These are phyloP conservation scores for Nemotelus pantherinus DNA, from an alignment of 2,888 invertebrate genomes.

Conservation along the genomic window DNA sequence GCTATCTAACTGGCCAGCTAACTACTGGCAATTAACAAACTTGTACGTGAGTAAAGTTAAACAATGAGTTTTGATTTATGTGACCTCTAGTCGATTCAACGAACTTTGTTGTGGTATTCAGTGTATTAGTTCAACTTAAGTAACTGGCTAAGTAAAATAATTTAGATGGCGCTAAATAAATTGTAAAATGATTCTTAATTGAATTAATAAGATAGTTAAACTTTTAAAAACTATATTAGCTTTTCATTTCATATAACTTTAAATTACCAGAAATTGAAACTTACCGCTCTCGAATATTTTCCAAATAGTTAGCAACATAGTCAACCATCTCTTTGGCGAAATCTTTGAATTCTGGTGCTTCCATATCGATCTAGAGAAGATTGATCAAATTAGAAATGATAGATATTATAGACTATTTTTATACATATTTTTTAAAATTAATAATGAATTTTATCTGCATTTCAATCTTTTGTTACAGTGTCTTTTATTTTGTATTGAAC, in stretches of 20 bases:
- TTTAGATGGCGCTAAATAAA: no score
- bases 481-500: no score
- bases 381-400: not conserved
- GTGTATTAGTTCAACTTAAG: no score
- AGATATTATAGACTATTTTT: not conserved
- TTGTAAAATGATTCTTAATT: no score
- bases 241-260: not conserved
- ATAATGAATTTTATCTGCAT: not conserved
- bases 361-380: slow-evolving; percentile 70
- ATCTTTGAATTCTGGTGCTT: slow-evolving; percentile 82
- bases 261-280: slow-evolving; percentile 53
- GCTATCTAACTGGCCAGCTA: no score
- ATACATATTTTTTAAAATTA: not conserved
- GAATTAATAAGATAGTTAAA: no score
- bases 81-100: slow-evolving; percentile 18
- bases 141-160: no score
- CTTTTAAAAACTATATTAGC: not conserved
- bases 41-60: not conserved
- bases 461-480: not conserved
- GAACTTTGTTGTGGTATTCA: not conserved
- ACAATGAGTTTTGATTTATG: not conserved
- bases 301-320: slow-evolving; percentile 92
- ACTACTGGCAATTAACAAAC: no score
- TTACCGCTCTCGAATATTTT: slow-evolving; percentile 91
- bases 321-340: slow-evolving; percentile 94